A percentile compares a stretch with the other conserved stretches of the same genome.
Conservation (phyloP, 2,888 invertebrate species). For the Agrotis ipsilon region DNA sequence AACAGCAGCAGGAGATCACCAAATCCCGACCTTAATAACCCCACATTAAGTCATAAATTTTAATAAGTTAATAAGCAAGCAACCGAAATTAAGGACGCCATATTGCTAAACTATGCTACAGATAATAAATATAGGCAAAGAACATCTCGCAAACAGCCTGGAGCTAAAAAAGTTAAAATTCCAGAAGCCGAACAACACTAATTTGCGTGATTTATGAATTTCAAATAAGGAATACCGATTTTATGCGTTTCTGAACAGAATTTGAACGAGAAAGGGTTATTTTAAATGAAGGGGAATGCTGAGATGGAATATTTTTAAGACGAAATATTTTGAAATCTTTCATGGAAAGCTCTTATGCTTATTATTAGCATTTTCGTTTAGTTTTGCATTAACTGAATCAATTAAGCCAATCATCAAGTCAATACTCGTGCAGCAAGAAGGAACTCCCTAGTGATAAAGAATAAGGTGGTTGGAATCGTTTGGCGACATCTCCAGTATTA, state of each 20-base stretch:
- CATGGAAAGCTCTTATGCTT: not conserved
- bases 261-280: conserved; percentile 61
- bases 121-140: conserved; percentile 58
- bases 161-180: conserved; percentile 66
- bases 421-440: no score
- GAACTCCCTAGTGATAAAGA: no score
- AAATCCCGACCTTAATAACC: conserved; percentile 34
- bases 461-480: no score
- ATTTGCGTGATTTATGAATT: conserved; percentile 78
- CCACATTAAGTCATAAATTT: conserved; percentile 42
- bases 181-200: conserved; percentile 72
- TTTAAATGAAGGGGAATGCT: conserved; percentile 54
- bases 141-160: conserved; percentile 68
- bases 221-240: conserved; percentile 70
- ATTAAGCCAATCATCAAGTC: no score
- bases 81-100: conserved; percentile 40
- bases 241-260: conserved; percentile 64
- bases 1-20: conserved; percentile 19
- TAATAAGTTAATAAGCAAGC: conserved; percentile 52
- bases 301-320: conserved; percentile 37
- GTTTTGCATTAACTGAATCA: conserved; percentile 11
- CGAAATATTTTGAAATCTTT: conserved; percentile 34
- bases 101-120: conserved; percentile 42
- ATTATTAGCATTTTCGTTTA: conserved; percentile 13
- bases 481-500: no score